Percentiles rank a stretch among this genome's conserved stretches.
Conservation (phyloP, 2,888 invertebrate species). For the Drosophila recens region DNA sequence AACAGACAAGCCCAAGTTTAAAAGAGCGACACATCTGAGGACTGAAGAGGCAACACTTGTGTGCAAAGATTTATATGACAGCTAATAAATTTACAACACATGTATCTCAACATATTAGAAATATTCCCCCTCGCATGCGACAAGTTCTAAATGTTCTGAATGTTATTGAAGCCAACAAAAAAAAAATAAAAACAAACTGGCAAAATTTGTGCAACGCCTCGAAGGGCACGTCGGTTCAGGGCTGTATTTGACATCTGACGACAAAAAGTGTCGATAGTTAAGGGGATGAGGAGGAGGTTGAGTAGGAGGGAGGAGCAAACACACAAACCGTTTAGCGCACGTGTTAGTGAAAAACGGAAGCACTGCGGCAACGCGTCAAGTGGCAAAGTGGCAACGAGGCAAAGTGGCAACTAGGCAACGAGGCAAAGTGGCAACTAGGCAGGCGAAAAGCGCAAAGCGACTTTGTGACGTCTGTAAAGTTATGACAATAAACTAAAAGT, state of each 20-base stretch:
- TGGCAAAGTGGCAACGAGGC: conserved; percentile 43
- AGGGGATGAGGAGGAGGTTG: neutral
- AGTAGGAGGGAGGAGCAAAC: conserved; percentile 25
- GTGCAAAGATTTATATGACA: conserved; percentile 84
- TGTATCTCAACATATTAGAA: conserved; percentile 76
- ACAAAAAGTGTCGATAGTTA: conserved; percentile 50
- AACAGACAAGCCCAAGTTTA: conserved; percentile 43
- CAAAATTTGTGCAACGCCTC: conserved; percentile 63
- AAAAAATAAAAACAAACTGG: conserved; percentile 43
- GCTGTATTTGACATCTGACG: conserved; percentile 80
- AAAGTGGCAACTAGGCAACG: conserved; percentile 33
- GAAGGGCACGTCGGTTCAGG: conserved; percentile 50
- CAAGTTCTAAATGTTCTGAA: conserved; percentile 48
- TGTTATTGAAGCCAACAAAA: conserved; percentile 59
- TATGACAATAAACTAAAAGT: conserved; percentile 42
- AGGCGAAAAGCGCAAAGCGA: neutral
- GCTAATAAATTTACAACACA: conserved; percentile 83
- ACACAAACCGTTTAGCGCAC: conserved; percentile 73
- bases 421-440: conserved; percentile 35
- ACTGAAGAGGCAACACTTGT: conserved; percentile 20
- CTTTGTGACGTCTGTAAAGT: conserved; percentile 31
- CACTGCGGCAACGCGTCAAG: conserved; percentile 48
- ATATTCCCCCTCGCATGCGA: conserved; percentile 62
- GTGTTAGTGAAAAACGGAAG: conserved; percentile 72
- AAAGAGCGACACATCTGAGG: conserved; percentile 51